Conservation (phyloP, 1,140 invertebrate genomes). For the Meteorus sp. region DNA sequence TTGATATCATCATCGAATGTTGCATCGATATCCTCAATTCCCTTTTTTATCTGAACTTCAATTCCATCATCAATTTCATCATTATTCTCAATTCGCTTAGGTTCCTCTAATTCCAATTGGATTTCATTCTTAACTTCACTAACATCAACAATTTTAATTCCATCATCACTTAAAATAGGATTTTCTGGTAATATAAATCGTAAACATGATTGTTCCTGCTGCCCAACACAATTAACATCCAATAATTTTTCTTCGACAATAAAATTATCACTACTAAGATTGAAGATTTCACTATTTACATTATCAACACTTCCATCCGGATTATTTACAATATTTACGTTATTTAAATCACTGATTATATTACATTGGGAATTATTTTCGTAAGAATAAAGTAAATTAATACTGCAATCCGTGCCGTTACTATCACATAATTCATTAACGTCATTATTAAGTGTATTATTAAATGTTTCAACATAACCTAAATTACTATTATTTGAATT, state of each 20-base stretch:
- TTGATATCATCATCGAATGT: not conserved
- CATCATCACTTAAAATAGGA: no score
- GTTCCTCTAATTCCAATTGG: no score
- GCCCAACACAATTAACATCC: no score
- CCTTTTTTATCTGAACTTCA: not conserved
- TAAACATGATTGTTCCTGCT: no score
- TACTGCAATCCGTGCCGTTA: not conserved
- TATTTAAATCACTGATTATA: conserved; percentile 7
- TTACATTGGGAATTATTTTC: conserved; percentile 9
- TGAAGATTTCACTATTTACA: conserved; percentile 5
- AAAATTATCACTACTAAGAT: conserved; percentile 8
- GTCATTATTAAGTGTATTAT: conserved; percentile 28
- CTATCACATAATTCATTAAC: conserved; percentile 29
- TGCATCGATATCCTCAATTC: not conserved
- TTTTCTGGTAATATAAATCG: no score
- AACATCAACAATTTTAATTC: no score
- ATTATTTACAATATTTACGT: no score
- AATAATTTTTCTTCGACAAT: no score
- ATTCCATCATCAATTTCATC: no score
- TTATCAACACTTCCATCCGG: not conserved
- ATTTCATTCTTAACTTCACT: no score
- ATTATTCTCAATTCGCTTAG: no score
- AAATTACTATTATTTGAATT: no score
- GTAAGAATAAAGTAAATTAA: conserved; percentile 9
- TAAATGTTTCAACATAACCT: not conserved